Evolutionary conservation across 2,113 vertebrate genomes (phyloP), one percentile per base, ranked within the genome.

Genomic region (Anguilla rostrata): DNA sequence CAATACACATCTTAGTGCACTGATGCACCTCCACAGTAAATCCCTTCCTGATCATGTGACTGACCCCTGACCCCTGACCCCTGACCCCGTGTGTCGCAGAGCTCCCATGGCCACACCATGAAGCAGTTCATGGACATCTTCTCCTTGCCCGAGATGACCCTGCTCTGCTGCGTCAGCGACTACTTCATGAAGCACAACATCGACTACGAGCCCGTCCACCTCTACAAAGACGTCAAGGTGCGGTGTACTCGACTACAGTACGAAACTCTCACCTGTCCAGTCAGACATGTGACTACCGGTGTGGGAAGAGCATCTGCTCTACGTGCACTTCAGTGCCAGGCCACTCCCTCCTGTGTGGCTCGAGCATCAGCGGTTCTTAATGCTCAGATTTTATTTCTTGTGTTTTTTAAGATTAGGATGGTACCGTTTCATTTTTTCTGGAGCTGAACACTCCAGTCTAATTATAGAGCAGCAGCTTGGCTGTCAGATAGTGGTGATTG

Each of bases 121-220:
- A 99, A 99, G 84, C 98, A 99, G 92, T 99, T 98, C 94, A 99
- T 99, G 98, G 98, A 99, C 91, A 99, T 99, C 86, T 99, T 99
- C 95, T 99, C 98, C 14, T 93, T 99, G 90, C 98, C 98, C 0
- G 98, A 99, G 94, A 99, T 99, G 98, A 97, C 95, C 0, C 96
- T 99, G 40, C 95, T 99, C 78, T 99, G 95, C 5, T 99, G 98
- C 12, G 98, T 99, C 91, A 99, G 97, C 2, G 98, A 99, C 39
- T 97, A 98, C 93, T 99, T 99, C 90, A 96, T 99, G 94, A 98
- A 93, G 92, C 97, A 99, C 95, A 99, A 98, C 90, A 98, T 99
- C 0, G 98, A 99, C 91, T 99, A 99, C 0, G 98, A 99, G 86
- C 98, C 98, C 0, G 97, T 99, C 88, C 98, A 99, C 90, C 95